Percentiles rank a stretch among this genome's conserved stretches.
These are phyloP conservation scores for Eledona agricola DNA, from an alignment of 2,888 invertebrate genomes.

Conservation along the genomic window DNA sequence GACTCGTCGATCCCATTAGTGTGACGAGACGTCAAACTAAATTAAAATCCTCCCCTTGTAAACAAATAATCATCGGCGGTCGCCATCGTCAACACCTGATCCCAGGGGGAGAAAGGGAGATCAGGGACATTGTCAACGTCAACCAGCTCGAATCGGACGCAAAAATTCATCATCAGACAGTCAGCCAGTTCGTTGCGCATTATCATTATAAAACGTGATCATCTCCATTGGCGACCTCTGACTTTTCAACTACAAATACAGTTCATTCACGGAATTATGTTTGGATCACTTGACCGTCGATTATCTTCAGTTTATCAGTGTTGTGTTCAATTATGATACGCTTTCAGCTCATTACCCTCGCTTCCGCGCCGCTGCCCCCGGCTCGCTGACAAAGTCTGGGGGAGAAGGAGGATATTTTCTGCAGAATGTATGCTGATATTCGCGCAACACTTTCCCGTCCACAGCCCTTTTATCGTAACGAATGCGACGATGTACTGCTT, in stretches of 20 bases:
- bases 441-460: constrained; percentile 22
- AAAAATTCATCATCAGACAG: no score
- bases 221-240: no score
- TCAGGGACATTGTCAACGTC: no score
- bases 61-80: no score
- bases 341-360: constrained; percentile 25
- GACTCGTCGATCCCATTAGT: constrained; percentile 18
- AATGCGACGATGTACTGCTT: constrained; percentile 24
- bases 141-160: no score
- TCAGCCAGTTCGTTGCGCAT: no score
- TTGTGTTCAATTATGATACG: constrained; percentile 4
- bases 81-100: no score
- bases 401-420: constrained; percentile 14
- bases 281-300: background rate
- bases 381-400: constrained; percentile 17
- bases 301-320: constrained; percentile 9
- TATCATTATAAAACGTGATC: no score
- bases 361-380: constrained; percentile 13
- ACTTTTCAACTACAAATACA: no score
- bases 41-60: constrained; percentile 9
- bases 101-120: no score
- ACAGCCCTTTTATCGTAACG: constrained; percentile 26
- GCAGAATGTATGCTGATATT: constrained; percentile 20
- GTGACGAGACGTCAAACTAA: constrained; percentile 19
- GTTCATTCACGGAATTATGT: constrained; percentile 1